Conservation (phyloP, 2,797 vertebrate species). For the Phyllotis vaccarum region DNA sequence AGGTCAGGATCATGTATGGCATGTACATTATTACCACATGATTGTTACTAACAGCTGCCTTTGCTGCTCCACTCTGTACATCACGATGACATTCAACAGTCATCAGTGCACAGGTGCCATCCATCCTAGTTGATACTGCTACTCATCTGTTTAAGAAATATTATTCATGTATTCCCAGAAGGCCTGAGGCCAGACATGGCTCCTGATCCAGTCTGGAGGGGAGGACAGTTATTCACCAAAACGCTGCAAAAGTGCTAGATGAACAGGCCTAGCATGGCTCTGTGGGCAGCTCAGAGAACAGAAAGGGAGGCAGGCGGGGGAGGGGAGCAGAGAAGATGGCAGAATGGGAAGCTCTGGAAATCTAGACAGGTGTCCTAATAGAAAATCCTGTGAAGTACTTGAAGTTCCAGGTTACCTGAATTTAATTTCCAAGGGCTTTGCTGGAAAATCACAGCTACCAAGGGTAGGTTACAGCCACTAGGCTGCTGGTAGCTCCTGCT, state of each 20-base stretch:
- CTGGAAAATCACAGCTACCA: neutral
- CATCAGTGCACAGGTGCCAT: rapidly evolving
- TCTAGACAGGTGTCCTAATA: neutral
- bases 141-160: neutral
- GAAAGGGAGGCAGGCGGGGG: neutral
- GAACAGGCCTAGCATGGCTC: neutral
- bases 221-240: neutral
- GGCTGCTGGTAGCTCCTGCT: neutral
- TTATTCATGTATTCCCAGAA: neutral
- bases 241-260: neutral
- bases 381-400: neutral
- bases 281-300: neutral
- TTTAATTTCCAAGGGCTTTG: neutral
- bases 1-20: no score
- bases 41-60: neutral
- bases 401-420: neutral
- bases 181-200: neutral
- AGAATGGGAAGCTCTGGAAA: neutral
- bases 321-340: neutral
- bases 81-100: neutral
- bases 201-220: neutral
- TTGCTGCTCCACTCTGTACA: neutral
- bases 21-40: neutral
- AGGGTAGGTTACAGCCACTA: neutral
- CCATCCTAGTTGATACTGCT: neutral